Conservation (phyloP, 2,888 invertebrate genomes). For the Agonum fuliginosum region DNA sequence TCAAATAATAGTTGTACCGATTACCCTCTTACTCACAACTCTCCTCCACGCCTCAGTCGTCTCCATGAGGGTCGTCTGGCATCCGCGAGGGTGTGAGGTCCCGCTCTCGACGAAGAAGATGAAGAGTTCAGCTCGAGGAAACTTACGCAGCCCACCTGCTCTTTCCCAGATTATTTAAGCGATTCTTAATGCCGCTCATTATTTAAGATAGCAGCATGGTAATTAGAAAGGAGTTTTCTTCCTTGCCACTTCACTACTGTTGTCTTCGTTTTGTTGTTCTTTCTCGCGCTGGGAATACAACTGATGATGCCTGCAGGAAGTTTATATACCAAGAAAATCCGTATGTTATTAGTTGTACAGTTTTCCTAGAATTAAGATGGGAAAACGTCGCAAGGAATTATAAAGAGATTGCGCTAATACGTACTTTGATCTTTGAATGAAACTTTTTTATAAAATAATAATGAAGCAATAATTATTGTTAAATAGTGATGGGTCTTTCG, state of each 20-base stretch:
- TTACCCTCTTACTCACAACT: background rate
- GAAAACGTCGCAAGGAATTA: no score
- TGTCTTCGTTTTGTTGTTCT: background rate
- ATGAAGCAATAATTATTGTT: no score
- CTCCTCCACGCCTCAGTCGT: background rate
- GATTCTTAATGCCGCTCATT: constrained; percentile 74
- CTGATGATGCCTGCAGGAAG: constrained; percentile 1
- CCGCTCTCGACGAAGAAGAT: constrained; percentile 64
- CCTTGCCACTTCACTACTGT: constrained; percentile 10
- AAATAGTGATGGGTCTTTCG: no score
- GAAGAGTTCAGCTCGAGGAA: constrained; percentile 72
- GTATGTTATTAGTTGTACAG: constrained; percentile 24
- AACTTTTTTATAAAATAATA: no score
- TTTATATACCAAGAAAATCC: background rate
- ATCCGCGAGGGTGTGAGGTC: constrained; percentile 24
- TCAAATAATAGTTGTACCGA: background rate
- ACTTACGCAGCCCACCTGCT: constrained; percentile 72
- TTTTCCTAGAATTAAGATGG: background rate
- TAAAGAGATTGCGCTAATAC: background rate
- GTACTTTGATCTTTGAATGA: no score
- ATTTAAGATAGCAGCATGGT: constrained; percentile 72
- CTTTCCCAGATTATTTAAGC: constrained; percentile 74
- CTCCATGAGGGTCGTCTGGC: constrained; percentile 2
- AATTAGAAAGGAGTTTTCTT: constrained; percentile 66
- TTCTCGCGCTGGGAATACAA: background rate